A percentile compares a stretch with the other conserved stretches of the same genome.
phyloP scores from a whole-genome alignment of 2,797 vertebrate species.

The Rachycentron canadum region DNA sequence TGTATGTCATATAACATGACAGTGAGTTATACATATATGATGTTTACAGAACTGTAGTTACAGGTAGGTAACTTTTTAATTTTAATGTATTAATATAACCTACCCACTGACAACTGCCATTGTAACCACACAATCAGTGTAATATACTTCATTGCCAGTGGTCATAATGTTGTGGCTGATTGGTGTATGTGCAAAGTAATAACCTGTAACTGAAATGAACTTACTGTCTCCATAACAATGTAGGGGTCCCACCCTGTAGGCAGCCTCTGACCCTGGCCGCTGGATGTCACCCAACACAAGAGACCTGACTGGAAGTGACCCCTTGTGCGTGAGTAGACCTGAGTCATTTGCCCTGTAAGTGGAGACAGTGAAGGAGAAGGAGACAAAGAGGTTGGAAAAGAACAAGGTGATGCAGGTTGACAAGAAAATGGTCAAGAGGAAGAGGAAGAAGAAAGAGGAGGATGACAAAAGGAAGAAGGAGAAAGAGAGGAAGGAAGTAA shows the following conservation, averaged over 20 bases:
- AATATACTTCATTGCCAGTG: too few relatives aligned
- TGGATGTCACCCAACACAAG: slow-evolving; percentile 92
- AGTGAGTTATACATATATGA: too few relatives aligned
- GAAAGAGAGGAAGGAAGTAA: neutral
- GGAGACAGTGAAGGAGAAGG: neutral
- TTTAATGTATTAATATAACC: too few relatives aligned
- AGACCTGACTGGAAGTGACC: slow-evolving; percentile 91
- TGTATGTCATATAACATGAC: too few relatives aligned
- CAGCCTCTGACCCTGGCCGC: slow-evolving; percentile 90
- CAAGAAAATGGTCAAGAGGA: neutral
- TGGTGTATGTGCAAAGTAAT: neutral
- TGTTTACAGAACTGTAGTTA: too few relatives aligned
- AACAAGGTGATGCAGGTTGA: neutral
- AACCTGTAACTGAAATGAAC: slow-evolving; percentile 72
- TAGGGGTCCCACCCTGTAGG: slow-evolving; percentile 92
- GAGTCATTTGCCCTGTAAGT: slow-evolving; percentile 91
- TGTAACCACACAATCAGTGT: too few relatives aligned
- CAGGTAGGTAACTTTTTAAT: too few relatives aligned
- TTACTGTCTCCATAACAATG: slow-evolving; percentile 95
- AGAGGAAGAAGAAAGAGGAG: neutral
- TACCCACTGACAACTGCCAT: too few relatives aligned
- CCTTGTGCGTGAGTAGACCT: slow-evolving; percentile 92
- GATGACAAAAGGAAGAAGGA: neutral
- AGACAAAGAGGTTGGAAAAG: too few relatives aligned
- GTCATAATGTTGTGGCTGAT: too few relatives aligned